Percentiles rank a stretch among this genome's conserved stretches.
These are phyloP conservation scores for Amblyopsis hoosieri DNA, from an alignment of 2,797 vertebrate genomes.

Conservation along the genomic window DNA sequence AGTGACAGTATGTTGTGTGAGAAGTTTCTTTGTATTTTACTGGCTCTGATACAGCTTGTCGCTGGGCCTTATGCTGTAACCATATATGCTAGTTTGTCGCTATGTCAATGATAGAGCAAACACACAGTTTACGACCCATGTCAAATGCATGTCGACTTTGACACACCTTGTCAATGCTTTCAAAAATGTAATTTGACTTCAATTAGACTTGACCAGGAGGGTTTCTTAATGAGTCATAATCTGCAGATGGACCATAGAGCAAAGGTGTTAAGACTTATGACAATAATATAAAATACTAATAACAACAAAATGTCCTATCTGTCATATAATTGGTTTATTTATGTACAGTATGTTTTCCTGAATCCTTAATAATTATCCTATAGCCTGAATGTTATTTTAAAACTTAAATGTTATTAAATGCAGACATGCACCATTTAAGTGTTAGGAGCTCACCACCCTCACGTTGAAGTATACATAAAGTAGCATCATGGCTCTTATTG, in stretches of 20 bases:
- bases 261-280: constrained; percentile 20
- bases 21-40: constrained; percentile 78
- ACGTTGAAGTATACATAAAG: constrained; percentile 47
- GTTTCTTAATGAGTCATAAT: constrained; percentile 11
- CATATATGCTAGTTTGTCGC: constrained; percentile 51
- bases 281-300: constrained; percentile 1
- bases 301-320: constrained; percentile 17
- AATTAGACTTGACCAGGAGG: not conserved
- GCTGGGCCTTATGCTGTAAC: constrained; percentile 61
- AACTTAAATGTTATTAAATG: constrained; percentile 3
- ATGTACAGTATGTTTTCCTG: not conserved
- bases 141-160: no score
- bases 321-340: not conserved
- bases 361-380: no score
- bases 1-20: constrained; percentile 81
- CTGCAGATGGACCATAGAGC: constrained; percentile 14
- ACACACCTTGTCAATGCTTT: no score
- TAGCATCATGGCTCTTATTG: constrained; percentile 52
- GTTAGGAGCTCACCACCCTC: constrained; percentile 37
- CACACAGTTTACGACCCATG: constrained; percentile 9
- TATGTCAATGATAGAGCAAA: constrained; percentile 34
- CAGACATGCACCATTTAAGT: constrained; percentile 16
- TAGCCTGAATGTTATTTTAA: no score
- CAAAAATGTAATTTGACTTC: no score
- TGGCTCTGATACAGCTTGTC: constrained; percentile 70